Evolutionary conservation across 2,888 invertebrate genomes (phyloP), one percentile per base, ranked within the genome.

Genomic region (Conus canariensis): DNA sequence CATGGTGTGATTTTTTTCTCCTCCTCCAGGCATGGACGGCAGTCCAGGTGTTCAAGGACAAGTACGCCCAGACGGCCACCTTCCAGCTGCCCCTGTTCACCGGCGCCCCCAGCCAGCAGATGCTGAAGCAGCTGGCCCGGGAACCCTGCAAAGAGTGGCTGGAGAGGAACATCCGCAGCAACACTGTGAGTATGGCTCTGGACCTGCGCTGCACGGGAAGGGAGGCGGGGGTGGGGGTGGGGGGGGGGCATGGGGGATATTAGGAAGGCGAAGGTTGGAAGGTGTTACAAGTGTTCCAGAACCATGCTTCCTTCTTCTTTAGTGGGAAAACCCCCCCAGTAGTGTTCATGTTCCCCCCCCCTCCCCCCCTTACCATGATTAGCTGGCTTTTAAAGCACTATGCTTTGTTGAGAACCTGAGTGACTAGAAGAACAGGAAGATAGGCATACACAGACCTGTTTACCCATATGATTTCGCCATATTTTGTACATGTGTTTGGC

Each of bases 71-170:
- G 92, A 95, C 95, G 12, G 92, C 94, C 83, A 93, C 94, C 67
- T 96, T 94, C 92, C 95, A 96, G 92, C 93, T 96, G 89, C 96
- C 96, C 8, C 91, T 96, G 89, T 95, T 95, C 92, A 92, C 93
- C 64, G 96, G 96, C 22, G 91, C 94, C 25, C 96, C 96, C 0
- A 93, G 93, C 22, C 94, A 93, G 88, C 93, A 93, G 85, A 94
- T 95, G 91, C 93, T 96, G 80, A 94, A 95, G 92, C 95, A 95
- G 90, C 91, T 96, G 91, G 94, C 95, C 10, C 90, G 94, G 86
- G 94, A 95, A 91, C 95, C 95, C 45, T 95, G 95, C 92, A 94
- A 93, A 91, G 94, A 95, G 88, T 96, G 95, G 95, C 93, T 96
- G 92, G 94, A 94, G 88, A 93, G 93, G 59, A 95, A 93, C 91